A percentile compares a stretch with the other conserved stretches of the same genome.
Conservation (phyloP, 1,140 invertebrate genomes). For the Caenorhabditis elegans region DNA sequence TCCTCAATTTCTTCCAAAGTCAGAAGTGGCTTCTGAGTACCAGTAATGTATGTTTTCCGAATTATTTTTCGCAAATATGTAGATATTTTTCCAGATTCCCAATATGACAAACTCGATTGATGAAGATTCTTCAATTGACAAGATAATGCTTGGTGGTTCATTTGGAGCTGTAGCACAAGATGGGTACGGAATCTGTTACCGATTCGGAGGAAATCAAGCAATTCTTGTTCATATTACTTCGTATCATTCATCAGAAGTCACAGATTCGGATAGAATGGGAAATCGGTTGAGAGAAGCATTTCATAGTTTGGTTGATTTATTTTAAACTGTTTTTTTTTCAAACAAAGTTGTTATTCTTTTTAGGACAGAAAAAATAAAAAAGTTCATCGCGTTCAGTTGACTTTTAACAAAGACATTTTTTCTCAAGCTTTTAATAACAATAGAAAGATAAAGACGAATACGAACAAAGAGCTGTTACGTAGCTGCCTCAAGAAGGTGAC, state of each 20-base stretch:
- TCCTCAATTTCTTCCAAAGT: slow-evolving; percentile 80
- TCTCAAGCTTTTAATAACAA: no score
- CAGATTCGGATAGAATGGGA: slow-evolving; percentile 50
- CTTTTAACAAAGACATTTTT: no score
- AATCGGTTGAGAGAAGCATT: slow-evolving; percentile 25
- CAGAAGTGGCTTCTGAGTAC: slow-evolving; percentile 85
- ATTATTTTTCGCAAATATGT: no score
- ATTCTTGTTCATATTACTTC: slow-evolving; percentile 69
- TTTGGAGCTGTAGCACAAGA: slow-evolving; percentile 67
- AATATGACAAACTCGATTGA: slow-evolving; percentile 24
- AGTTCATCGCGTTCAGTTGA: no score
- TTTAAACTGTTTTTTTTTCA: not conserved
- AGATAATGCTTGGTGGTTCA: slow-evolving; percentile 30
- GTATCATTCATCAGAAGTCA: slow-evolving; percentile 67
- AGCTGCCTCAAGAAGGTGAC: no score
- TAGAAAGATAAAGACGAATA: no score
- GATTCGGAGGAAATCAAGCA: slow-evolving; percentile 68
- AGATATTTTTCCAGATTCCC: slow-evolving; percentile 51
- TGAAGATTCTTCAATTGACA: slow-evolving; percentile 16
- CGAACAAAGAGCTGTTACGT: no score
- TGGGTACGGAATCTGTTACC: slow-evolving; percentile 69
- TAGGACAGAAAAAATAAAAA: no score
- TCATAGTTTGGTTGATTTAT: not conserved
- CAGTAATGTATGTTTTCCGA: slow-evolving; percentile 77
- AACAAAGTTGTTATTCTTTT: no score